phyloP scores from a whole-genome alignment of 1,140 invertebrate genomes.

The Drosophila navojoa region DNA sequence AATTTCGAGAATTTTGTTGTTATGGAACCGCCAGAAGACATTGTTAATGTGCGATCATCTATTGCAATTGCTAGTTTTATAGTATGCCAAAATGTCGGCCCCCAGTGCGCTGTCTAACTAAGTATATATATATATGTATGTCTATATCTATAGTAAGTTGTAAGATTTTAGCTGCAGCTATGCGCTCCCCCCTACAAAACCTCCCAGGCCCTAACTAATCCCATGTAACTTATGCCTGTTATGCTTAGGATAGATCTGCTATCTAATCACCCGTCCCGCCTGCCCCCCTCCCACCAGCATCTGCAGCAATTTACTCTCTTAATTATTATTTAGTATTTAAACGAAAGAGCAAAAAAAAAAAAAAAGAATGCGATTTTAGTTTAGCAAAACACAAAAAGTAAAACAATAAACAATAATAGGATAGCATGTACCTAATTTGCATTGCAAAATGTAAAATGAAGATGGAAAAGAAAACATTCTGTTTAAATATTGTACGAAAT shows the following conservation, averaged over 20 bases:
- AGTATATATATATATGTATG: conserved; percentile 30
- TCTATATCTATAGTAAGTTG: conserved; percentile 25
- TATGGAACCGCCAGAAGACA: conserved; percentile 21
- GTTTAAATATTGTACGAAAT: conserved; percentile 45
- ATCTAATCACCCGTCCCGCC: not conserved
- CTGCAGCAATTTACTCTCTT: conserved; percentile 72
- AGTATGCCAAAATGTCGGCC: conserved; percentile 67
- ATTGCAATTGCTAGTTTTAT: conserved; percentile 73
- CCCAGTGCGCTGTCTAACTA: conserved; percentile 46
- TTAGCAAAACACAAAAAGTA: conserved; percentile 18
- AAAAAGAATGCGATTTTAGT: conserved; percentile 51
- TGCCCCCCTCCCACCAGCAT: not conserved
- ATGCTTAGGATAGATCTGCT: conserved; percentile 18
- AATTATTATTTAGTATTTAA: conserved; percentile 81
- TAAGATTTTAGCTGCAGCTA: conserved; percentile 36
- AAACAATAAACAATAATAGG: conserved; percentile 8
- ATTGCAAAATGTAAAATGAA: conserved; percentile 35
- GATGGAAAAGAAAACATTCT: not conserved
- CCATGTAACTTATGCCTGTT: conserved; percentile 26
- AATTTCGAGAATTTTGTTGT: conserved; percentile 24
- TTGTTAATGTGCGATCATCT: conserved; percentile 21
- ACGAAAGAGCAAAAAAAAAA: conserved; percentile 23
- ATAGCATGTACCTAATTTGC: conserved; percentile 40
- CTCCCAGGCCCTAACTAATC: too few species aligned
- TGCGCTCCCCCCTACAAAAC: not conserved